Evolutionary conservation across 2,888 invertebrate genomes (phyloP).

Genomic region (Callyntrura sp.): DNA sequence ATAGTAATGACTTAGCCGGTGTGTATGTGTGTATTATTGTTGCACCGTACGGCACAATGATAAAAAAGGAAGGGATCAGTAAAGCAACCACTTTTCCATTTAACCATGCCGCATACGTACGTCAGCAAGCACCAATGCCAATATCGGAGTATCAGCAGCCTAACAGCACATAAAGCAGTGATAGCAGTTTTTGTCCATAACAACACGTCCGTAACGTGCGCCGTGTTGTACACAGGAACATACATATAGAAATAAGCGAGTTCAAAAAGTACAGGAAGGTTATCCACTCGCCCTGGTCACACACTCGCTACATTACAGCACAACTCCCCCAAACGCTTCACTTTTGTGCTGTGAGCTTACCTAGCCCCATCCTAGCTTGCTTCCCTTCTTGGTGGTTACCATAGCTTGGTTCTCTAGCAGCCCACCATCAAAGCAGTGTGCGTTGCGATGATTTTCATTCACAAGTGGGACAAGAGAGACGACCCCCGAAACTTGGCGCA

Average conservation of each 20-base stretch:
- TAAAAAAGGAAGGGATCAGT: not conserved
- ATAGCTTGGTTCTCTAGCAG: too few species aligned
- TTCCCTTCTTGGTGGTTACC: not conserved
- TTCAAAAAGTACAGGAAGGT: conserved; percentile 11
- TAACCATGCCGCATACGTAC: not conserved
- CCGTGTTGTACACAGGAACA: too few species aligned
- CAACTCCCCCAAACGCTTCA: too few species aligned
- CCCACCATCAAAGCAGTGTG: not conserved
- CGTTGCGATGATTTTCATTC: conserved; percentile 82
- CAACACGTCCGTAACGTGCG: conserved; percentile 34
- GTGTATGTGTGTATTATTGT: too few species aligned
- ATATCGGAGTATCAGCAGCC: not conserved
- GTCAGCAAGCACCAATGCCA: not conserved
- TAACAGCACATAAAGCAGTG: not conserved
- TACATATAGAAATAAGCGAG: too few species aligned
- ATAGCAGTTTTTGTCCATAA: too few species aligned
- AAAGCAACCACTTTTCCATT: conserved; percentile 44
- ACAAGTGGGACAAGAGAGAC: conserved; percentile 81
- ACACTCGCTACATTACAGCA: conserved; percentile 1
- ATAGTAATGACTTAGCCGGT: not conserved
- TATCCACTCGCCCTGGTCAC: conserved; percentile 16
- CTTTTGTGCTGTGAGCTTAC: too few species aligned
- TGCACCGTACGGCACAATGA: too few species aligned
- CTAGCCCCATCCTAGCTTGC: conserved; percentile 13
- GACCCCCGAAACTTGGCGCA: conserved; percentile 79